Percentiles rank a stretch among this genome's conserved stretches.
These are phyloP conservation scores for Hycleus phaleratus DNA, from an alignment of 1,140 invertebrate genomes.

Conservation along the genomic window DNA sequence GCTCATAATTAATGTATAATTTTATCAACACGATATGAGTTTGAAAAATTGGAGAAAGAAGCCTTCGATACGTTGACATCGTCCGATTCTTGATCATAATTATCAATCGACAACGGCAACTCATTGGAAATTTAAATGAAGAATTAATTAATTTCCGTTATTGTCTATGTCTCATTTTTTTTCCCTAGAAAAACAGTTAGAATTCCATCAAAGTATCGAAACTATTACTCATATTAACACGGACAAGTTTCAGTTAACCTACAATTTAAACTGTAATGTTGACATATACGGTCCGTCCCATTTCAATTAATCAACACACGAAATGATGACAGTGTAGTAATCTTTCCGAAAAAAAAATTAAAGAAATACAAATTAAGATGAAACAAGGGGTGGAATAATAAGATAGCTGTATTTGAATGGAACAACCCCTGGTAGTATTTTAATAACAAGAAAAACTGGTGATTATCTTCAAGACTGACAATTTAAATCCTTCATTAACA, in stretches of 20 bases:
- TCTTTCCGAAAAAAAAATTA: no score
- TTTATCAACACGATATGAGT: conserved; percentile 6
- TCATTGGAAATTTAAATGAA: no score
- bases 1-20: conserved; percentile 13
- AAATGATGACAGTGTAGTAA: no score
- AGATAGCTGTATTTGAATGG: no score
- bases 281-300: conserved; percentile 22
- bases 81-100: no score
- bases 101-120: no score
- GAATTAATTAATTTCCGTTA: no score
- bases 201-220: no score
- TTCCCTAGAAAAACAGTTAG: not conserved
- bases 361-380: not conserved
- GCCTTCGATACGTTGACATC: no score
- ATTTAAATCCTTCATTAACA: conserved; percentile 37
- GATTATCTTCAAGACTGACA: conserved; percentile 24
- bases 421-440: no score
- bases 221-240: no score
- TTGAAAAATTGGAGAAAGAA: not conserved
- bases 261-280: conserved; percentile 16
- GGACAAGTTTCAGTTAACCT: not conserved
- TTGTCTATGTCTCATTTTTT: not conserved
- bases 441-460: conserved; percentile 18
- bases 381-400: no score
- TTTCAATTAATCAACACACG: conserved; percentile 31